These are phyloP conservation scores for Pluvialis apricaria DNA, from an alignment of 2,113 vertebrate species.

Conservation along the genomic window DNA sequence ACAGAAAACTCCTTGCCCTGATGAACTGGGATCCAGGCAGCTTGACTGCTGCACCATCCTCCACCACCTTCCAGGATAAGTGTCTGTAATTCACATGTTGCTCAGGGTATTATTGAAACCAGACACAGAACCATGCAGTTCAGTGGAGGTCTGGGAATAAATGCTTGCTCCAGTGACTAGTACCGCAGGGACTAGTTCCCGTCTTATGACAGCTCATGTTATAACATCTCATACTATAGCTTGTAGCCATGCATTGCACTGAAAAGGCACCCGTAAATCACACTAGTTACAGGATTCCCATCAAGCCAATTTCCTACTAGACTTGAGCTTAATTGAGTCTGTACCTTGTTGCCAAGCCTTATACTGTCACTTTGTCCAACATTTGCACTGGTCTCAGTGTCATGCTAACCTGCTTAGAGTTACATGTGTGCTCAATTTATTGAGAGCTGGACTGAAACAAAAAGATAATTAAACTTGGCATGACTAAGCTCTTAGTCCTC, in stretches of 20 bases:
- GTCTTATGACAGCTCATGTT: background rate
- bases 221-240: background rate
- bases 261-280: background rate
- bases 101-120: background rate
- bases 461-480: background rate
- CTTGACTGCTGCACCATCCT: background rate
- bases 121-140: background rate
- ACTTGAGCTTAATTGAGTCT: background rate
- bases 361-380: background rate
- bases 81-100: background rate
- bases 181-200: background rate
- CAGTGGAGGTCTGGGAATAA: background rate
- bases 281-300: background rate
- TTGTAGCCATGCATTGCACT: background rate
- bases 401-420: background rate
- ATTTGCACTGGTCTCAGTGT: background rate
- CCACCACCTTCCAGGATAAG: background rate
- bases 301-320: background rate
- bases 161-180: background rate
- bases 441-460: background rate
- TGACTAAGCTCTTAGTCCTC: background rate
- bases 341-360: background rate
- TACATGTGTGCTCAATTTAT: background rate
- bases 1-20: background rate
- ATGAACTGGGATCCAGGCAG: background rate